Conservation (phyloP, 1,140 invertebrate genomes). For the Philotrypesis tridentata region DNA sequence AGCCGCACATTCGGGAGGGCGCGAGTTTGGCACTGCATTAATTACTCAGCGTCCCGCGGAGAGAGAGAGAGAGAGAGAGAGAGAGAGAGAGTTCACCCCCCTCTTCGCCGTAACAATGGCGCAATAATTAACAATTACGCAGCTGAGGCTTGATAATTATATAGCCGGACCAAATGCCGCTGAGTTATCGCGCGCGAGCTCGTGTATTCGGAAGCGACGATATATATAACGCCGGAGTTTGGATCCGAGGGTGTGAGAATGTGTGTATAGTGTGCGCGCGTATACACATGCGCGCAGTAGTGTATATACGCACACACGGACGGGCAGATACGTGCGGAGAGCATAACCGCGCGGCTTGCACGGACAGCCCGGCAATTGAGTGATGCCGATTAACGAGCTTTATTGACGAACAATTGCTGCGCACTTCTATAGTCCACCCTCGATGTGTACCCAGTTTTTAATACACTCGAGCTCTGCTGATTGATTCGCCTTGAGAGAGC, state of each 20-base stretch:
- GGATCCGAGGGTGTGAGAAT: background rate
- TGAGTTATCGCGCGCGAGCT: constrained; percentile 59
- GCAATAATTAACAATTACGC: constrained; percentile 71
- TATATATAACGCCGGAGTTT: background rate
- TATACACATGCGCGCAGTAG: background rate
- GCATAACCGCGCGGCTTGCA: background rate
- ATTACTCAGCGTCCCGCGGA: constrained; percentile 37
- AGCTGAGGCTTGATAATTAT: constrained; percentile 65
- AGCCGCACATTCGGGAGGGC: constrained; percentile 54
- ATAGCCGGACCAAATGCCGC: constrained; percentile 51
- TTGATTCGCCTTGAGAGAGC: no score
- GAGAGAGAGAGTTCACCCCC: background rate
- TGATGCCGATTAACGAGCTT: constrained; percentile 39
- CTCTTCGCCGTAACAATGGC: constrained; percentile 59
- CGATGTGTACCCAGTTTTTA: background rate
- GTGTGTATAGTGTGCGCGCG: no score
- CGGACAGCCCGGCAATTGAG: background rate
- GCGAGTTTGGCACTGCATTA: constrained; percentile 57
- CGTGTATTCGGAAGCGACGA: constrained; percentile 4
- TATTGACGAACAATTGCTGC: constrained; percentile 24
- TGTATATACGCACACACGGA: no score
- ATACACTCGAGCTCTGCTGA: no score
- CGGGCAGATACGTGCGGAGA: background rate
- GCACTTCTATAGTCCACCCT: background rate
- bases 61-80: background rate